Conservation (phyloP, 2,888 invertebrate species). For the Chironomus riparius region DNA sequence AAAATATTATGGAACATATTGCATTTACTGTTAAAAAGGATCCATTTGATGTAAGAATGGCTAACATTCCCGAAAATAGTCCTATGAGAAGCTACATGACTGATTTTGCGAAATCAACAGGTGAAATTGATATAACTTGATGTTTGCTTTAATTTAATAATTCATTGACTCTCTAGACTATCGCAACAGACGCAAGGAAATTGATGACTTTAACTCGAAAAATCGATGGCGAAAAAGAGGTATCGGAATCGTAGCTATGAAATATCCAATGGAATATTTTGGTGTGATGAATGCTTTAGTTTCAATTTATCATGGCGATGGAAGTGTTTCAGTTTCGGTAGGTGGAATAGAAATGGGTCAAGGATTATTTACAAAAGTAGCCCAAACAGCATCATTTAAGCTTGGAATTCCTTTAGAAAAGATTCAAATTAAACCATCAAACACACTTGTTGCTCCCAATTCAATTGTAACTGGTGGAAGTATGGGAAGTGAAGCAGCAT, state of each 20-base stretch:
- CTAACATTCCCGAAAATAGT: conserved; percentile 42
- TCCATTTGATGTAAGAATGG: conserved; percentile 48
- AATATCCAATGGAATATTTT: conserved; percentile 49
- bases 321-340: conserved; percentile 59
- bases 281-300: conserved; percentile 52
- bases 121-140: too few relatives aligned
- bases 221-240: conserved; percentile 78
- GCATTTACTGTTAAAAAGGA: conserved; percentile 48
- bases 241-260: conserved; percentile 58
- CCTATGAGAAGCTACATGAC: conserved; percentile 27
- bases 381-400: conserved; percentile 63
- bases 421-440: conserved; percentile 56
- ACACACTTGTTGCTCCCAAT: conserved; percentile 58
- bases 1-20: conserved; percentile 60
- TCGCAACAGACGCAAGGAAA: conserved; percentile 33
- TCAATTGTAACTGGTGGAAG: conserved; percentile 59
- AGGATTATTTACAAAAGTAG: conserved; percentile 64
- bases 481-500: conserved; percentile 59
- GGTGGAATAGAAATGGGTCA: conserved; percentile 73
- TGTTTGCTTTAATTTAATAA: too few relatives aligned
- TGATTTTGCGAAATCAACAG: conserved; percentile 27
- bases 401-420: conserved; percentile 59
- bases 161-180: too few relatives aligned
- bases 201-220: conserved; percentile 52
- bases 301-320: conserved; percentile 61